Conservation (phyloP, 2,888 invertebrate species). For the Maniola hyperantus region DNA sequence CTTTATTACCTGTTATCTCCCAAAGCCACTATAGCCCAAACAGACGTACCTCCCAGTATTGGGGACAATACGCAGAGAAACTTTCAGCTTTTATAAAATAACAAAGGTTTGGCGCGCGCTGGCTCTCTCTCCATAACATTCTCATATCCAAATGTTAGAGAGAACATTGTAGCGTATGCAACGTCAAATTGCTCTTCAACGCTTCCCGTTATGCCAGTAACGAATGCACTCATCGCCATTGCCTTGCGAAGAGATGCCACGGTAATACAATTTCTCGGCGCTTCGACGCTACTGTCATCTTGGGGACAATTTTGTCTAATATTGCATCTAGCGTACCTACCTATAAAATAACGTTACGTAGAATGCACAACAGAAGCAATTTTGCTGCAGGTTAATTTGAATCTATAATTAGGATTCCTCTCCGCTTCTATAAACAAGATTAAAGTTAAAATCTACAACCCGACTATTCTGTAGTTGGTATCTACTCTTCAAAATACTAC, state of each 20-base stretch:
- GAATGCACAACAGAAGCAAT: constrained; percentile 22
- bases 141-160: constrained; percentile 3
- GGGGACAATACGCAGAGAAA: too few species aligned
- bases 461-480: too few species aligned
- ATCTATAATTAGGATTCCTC: background rate
- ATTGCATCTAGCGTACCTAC: constrained; percentile 42
- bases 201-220: constrained; percentile 61
- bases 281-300: constrained; percentile 67
- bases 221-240: constrained; percentile 72
- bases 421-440: too few species aligned
- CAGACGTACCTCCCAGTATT: too few species aligned
- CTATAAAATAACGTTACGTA: constrained; percentile 20
- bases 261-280: constrained; percentile 76
- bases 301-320: constrained; percentile 76
- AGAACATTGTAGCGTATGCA: constrained; percentile 41
- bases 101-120: too few species aligned
- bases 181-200: constrained; percentile 58
- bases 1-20: too few species aligned
- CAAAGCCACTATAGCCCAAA: too few species aligned
- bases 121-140: too few species aligned
- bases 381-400: constrained; percentile 2
- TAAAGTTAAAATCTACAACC: too few species aligned
- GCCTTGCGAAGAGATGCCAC: constrained; percentile 58
- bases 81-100: too few species aligned
- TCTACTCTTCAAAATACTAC: too few species aligned